Base-by-base conservation (phyloP, 2,888 invertebrate species). In the Athripsodes cinereus region DNA sequence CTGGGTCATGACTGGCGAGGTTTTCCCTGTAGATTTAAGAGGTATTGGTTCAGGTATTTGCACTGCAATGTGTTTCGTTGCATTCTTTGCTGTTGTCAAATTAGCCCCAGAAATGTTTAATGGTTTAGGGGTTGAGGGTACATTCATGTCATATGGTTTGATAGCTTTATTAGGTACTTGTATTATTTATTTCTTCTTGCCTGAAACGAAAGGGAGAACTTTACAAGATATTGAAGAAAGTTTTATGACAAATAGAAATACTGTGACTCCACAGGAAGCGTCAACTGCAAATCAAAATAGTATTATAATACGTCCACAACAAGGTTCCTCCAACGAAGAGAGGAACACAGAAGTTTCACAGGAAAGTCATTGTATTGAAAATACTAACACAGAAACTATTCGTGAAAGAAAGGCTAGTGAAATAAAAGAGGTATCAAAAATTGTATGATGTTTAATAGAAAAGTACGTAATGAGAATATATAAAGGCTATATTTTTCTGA, bases 1-100 rank as follows among this genome's bases (percentile, higher is more conserved):
- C 0, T 89, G 88, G 83, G 82, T 86, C 26, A 83, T 89, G 81
- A 84, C 86, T 64, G 87, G 87, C 0, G 89, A 90, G 71, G 74
- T 89, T 0, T 88, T 87, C 66, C 81, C 87, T 1, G 78, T 80
- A 1, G 78, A 75, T 57, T 78, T 80, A 0, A 74, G 86, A 31
- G 87, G 86, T 0, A 67, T 85, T 0, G 87, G 87, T 0, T 83
- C 87, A 0, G 87, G 87, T 0, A 74, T 86, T 10, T 82, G 84
- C 52, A 80, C 85, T 1, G 81, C 82, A n/a, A 79, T 82, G 26
- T 81, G 83, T 0, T 87, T 85, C 66, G 67, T 81, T 3, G 76
- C 85, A 1, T 83, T 85, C 62, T 88, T 88, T 66, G 64, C 78
- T 1, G 84, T 85, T 1, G 85, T 88, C 1, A 87, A 88, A 71